phyloP scores from a whole-genome alignment of 2,113 vertebrate genomes.

The Garra rufa region DNA sequence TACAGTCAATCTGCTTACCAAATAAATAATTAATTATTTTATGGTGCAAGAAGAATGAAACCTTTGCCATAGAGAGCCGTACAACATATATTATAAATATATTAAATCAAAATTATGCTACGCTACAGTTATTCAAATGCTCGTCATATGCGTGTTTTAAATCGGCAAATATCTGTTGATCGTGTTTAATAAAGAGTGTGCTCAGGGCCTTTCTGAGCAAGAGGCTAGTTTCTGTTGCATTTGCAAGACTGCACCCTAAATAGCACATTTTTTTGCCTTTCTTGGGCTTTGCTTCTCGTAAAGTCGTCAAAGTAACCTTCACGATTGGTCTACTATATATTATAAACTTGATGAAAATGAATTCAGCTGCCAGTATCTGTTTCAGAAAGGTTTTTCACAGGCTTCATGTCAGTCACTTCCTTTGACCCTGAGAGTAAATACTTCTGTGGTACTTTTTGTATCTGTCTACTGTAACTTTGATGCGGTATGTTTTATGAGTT shows the following conservation, averaged over 20 bases:
- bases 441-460: not conserved
- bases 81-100: not conserved
- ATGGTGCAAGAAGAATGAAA: not conserved
- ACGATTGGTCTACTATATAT: not conserved
- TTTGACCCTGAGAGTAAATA: not conserved
- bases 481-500: not conserved
- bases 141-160: not conserved
- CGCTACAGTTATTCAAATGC: not conserved
- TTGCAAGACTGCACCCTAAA: not conserved
- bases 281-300: not conserved
- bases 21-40: not conserved
- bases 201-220: not conserved
- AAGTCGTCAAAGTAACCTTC: not conserved
- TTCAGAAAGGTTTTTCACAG: not conserved
- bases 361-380: slow-evolving; percentile 30
- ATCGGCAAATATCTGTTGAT: not conserved
- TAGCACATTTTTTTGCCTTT: not conserved
- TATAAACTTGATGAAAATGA: not conserved
- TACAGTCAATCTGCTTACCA: not conserved
- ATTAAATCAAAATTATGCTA: not conserved
- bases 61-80: too few relatives aligned
- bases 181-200: not conserved
- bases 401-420: not conserved
- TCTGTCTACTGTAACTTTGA: slow-evolving; percentile 1
- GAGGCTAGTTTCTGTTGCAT: not conserved